These are phyloP conservation scores for Gisinianus flammeolus DNA, from an alignment of 2,888 invertebrate species.

Conservation along the genomic window DNA sequence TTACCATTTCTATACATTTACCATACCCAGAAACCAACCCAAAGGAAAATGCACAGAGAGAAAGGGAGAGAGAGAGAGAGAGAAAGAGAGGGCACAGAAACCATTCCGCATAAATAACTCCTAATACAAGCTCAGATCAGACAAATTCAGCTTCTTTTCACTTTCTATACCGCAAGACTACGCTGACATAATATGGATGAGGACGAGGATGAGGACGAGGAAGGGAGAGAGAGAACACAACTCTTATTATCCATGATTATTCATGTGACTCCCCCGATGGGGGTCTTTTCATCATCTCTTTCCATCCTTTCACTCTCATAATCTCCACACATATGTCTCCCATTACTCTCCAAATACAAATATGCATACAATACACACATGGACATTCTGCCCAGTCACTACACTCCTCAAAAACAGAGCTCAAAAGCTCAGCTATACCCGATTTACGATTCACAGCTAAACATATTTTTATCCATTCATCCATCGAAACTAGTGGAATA, in stretches of 20 bases:
- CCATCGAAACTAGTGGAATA: neutral
- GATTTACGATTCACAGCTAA: neutral
- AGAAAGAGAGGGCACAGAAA: constrained; percentile 13
- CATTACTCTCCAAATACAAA: neutral
- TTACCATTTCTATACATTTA: constrained; percentile 1
- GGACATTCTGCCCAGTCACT: neutral
- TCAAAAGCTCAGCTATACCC: neutral
- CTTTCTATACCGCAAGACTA: constrained; percentile 1
- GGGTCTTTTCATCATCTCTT: constrained; percentile 6
- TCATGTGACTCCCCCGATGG: neutral
- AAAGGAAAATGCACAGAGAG: constrained; percentile 32
- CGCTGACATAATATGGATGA: neutral
- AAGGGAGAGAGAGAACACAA: neutral
- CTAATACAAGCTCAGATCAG: neutral
- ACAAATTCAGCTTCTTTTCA: neutral
- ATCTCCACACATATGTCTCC: neutral
- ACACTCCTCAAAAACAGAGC: neutral
- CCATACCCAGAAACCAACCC: constrained; percentile 31
- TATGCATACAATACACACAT: neutral
- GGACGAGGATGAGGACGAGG: neutral
- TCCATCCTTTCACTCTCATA: constrained; percentile 1
- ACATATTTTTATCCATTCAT: neutral
- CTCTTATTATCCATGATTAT: constrained; percentile 6
- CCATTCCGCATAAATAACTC: constrained; percentile 15
- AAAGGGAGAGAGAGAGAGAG: constrained; percentile 20